Percentiles rank a stretch among this genome's conserved stretches.
phyloP scores from a whole-genome alignment of 2,113 vertebrate genomes.

The Otus sunia region DNA sequence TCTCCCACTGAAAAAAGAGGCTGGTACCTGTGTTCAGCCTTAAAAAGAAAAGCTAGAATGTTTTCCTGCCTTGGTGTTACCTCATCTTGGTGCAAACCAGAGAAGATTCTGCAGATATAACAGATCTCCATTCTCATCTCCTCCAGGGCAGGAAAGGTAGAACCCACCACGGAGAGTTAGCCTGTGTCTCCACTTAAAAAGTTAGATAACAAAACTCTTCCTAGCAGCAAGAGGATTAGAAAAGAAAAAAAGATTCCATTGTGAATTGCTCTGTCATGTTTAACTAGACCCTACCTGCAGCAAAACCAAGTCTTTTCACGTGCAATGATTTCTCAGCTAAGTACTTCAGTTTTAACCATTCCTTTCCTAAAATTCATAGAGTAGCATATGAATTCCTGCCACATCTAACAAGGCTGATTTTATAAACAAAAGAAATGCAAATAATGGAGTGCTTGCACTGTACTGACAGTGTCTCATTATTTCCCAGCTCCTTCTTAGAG shows the following conservation, averaged over 20 bases:
- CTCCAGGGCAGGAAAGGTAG: background rate
- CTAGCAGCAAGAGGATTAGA: background rate
- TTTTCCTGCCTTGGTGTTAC: background rate
- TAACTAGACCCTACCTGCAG: background rate
- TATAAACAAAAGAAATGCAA: background rate
- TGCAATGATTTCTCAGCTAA: background rate
- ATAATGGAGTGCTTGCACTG: background rate
- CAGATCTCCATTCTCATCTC: background rate
- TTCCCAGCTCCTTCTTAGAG: background rate
- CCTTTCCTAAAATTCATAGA: background rate
- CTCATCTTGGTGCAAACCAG: background rate
- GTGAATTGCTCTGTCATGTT: background rate
- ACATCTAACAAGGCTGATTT: background rate
- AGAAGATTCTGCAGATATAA: background rate
- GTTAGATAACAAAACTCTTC: background rate
- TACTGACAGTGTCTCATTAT: background rate
- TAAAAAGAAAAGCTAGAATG: background rate
- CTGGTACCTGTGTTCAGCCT: background rate
- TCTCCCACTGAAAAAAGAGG: background rate
- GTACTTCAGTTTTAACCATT: background rate
- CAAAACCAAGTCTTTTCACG: background rate
- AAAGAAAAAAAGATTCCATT: background rate
- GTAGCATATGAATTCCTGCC: background rate
- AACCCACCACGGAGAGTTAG: background rate
- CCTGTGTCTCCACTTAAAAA: rapidly evolving